Base-by-base conservation (phyloP, 2,113 vertebrate genomes). In the Mormoops blainvillei region DNA sequence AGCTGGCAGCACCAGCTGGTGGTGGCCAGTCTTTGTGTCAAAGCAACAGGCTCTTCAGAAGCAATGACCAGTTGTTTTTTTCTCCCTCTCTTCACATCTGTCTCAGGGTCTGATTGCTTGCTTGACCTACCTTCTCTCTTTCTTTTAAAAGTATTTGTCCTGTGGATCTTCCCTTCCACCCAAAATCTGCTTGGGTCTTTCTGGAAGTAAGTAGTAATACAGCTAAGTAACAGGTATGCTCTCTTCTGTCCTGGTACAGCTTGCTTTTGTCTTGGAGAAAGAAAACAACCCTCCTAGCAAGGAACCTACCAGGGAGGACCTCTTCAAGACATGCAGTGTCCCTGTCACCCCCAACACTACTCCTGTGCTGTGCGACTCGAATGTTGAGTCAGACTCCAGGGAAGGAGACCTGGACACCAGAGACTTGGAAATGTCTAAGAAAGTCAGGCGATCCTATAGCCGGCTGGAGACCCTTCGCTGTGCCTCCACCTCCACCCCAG, bases 361-460 rank as follows among this genome's bases (percentile, higher is more conserved):
- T 43, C 96, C 95, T 0, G 92, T 94, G 83, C 82, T 82, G 2
- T 8, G 1, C 7, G 5, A 36, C 15, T 20, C n/a, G 1, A 63
- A 15, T 0, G 19, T 1, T 0, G 28, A 90, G 19, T 58, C 85
- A 11, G 22, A 1, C 73, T 41, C 43, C 50, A 33, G 1, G 26
- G 78, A 58, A 11, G 82, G 20, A 24, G 50, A 43, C 9, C 24
- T 74, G 31, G 98, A 98, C 1, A 73, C 97, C 76, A 92, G 92
- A 4, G 98, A 98, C 80, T 54, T 95, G 19, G 97, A 97, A 36
- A 99, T 99, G 99, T 98, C 98, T 0, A 97, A 98, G 90, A 99
- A 99, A 36, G 99, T 99, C 19, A 98, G 99, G 0, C 98, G 99
- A 1, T 99, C 99, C 33, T 99, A 99, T 96, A 99, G 99, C 98